Conservation (phyloP, 2,113 vertebrate genomes). For the Aspiorhynchus laticeps region DNA sequence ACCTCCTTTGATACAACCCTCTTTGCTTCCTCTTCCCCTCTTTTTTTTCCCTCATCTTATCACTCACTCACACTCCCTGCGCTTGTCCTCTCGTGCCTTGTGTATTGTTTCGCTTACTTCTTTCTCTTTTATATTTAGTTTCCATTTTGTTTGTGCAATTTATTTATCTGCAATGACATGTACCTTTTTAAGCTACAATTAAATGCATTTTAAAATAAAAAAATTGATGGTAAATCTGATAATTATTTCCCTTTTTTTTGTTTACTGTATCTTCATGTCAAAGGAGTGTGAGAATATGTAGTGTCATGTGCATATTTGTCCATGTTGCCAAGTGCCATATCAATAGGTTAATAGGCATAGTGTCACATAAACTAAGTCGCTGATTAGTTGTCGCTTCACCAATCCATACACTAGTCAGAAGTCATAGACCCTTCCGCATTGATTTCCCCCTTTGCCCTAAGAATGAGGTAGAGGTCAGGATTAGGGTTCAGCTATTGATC, state of each 20-base stretch:
- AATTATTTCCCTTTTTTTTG: background rate
- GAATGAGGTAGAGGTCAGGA: slow-evolving; percentile 71
- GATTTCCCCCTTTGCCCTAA: slow-evolving; percentile 71
- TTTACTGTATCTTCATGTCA: background rate
- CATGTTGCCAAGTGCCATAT: slow-evolving; percentile 70
- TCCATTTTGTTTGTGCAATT: slow-evolving; percentile 6
- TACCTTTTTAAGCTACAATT: background rate
- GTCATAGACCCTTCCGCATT: slow-evolving; percentile 76
- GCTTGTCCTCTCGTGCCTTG: slow-evolving; percentile 32
- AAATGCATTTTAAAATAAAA: background rate
- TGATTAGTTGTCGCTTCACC: slow-evolving; percentile 83
- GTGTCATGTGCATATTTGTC: background rate
- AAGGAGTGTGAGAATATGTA: slow-evolving; percentile 12
- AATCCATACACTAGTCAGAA: slow-evolving; percentile 77
- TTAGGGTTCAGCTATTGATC: slow-evolving; percentile 76
- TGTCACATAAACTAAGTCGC: slow-evolving; percentile 79
- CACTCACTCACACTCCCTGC: slow-evolving; percentile 46
- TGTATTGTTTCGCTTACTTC: background rate
- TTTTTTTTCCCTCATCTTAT: slow-evolving; percentile 46
- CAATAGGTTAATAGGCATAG: slow-evolving; percentile 80
- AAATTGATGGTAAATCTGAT: background rate
- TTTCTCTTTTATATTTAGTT: slow-evolving; percentile 13
- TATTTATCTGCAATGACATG: background rate
- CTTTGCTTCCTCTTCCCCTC: slow-evolving; percentile 19
- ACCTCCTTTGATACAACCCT: slow-evolving; percentile 59